Percentiles rank a stretch among this genome's conserved stretches.
phyloP scores from a whole-genome alignment of 2,888 invertebrate species.

The Tachina fera region DNA sequence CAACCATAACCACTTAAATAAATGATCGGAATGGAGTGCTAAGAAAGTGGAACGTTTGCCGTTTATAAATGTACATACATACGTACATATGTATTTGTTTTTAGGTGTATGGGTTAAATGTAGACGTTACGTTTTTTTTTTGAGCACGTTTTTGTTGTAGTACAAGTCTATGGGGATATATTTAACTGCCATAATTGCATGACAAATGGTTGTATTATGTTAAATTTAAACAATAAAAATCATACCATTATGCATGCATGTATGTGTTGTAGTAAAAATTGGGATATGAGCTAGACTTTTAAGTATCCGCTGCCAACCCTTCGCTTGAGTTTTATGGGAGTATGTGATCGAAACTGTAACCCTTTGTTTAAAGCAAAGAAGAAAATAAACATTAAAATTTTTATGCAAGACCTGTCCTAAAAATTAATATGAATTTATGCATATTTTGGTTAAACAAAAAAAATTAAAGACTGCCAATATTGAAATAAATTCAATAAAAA shows the following conservation, averaged over 20 bases:
- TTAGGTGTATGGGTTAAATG: constrained; percentile 22
- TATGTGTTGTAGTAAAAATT: constrained; percentile 7
- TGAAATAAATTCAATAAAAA: too few relatives aligned
- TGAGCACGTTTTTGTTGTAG: constrained; percentile 40
- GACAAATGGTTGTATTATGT: constrained; percentile 69
- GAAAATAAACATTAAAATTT: background rate
- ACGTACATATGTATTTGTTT: background rate
- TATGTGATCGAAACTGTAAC: background rate
- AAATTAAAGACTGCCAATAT: too few relatives aligned
- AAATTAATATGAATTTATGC: background rate
- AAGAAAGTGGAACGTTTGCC: constrained; percentile 17
- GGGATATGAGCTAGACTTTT: background rate
- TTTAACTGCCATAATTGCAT: constrained; percentile 71
- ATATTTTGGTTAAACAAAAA: background rate
- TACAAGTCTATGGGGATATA: constrained; percentile 61
- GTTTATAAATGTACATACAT: background rate
- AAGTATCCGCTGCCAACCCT: background rate
- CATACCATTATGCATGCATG: constrained; percentile 14
- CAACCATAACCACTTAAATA: constrained; percentile 12
- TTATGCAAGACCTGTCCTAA: background rate
- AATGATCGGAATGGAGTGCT: constrained; percentile 28
- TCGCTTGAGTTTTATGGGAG: background rate
- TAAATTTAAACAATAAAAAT: constrained; percentile 63
- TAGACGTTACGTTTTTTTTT: background rate
- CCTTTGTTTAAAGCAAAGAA: background rate